Base-by-base conservation (phyloP, 2,797 vertebrate genomes). In the Eupleurogrammus muticus region DNA sequence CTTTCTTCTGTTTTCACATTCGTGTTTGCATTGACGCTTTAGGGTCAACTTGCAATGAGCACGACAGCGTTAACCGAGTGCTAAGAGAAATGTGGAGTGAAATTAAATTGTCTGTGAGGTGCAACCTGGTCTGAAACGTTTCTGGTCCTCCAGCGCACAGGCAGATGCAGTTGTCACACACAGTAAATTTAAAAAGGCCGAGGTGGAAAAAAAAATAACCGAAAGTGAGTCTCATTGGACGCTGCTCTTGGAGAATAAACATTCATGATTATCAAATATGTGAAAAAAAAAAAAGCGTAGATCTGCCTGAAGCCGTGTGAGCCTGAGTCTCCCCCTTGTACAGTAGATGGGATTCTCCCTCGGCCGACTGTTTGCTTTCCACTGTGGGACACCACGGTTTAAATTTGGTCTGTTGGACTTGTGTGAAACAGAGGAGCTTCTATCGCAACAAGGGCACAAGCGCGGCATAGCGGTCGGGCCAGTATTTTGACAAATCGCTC, bases 301-400 rank as follows among this genome's bases (percentile, higher is more conserved):
- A 14, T 50, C 28, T 53, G 40, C 47, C 62, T 63, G 60, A 66
- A 62, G 63, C 28, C 46, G 13, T 54, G 48, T 19, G 36, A 35
- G 49, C 9, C 24, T 38, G 48, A 71, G 62, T 51, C 53, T 35
- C 13, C 21, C 20, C 28, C 38, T 44, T 21, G 35, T 59, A 66
- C 70, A 79, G 77, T 71, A 66, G 79, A 68, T 81, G 62, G 73
- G 83, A 86, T 86, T 88, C 79, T 85, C 73, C 64, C 83, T 66
- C 77, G 76, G 76, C 69, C 16, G 17, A 56, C 75, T 20, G 16
- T 89, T 90, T 91, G 80, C 83, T 85, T 80, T 87, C 70, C 87
- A 76, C 75, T 88, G 86, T 84, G 90, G 88, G 79, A 79, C 65
- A 79, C 90, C 87, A 69, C 70, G 48, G 79, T 88, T 87, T 89